Evolutionary conservation across 2,888 invertebrate genomes (phyloP).

Genomic region (Dolomedes plantarius): DNA sequence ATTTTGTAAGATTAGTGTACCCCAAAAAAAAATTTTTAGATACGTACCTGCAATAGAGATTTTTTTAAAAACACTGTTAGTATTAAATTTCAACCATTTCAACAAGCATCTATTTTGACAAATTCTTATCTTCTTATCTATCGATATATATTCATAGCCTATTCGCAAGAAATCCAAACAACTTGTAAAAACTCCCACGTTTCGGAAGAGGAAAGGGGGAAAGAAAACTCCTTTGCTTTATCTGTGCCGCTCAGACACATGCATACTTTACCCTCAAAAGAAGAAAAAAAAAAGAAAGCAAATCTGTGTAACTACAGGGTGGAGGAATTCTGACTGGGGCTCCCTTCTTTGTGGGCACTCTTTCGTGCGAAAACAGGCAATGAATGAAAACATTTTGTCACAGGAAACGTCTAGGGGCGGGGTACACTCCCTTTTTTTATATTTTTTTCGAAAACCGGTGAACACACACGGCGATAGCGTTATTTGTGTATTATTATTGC

Average conservation of each 20-base stretch:
- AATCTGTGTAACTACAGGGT: not conserved
- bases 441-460: not conserved
- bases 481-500: slow-evolving; percentile 10
- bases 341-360: not conserved
- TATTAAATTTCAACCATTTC: too few species aligned
- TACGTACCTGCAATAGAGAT: too few species aligned
- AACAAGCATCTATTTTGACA: too few species aligned
- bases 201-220: not conserved
- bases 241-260: not conserved
- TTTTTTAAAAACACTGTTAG: too few species aligned
- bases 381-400: slow-evolving; percentile 9
- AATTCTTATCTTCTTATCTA: too few species aligned
- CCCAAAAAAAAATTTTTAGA: too few species aligned
- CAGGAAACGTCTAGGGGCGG: not conserved
- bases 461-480: not conserved
- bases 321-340: not conserved
- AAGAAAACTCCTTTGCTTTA: not conserved
- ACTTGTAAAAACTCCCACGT: not conserved
- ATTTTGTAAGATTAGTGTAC: too few species aligned
- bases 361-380: not conserved
- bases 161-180: too few species aligned
- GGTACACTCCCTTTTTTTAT: not conserved
- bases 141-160: too few species aligned
- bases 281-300: not conserved
- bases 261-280: not conserved